Evolutionary conservation across 1,140 invertebrate genomes (phyloP).

Genomic region (Drosophila lacteicornis): DNA sequence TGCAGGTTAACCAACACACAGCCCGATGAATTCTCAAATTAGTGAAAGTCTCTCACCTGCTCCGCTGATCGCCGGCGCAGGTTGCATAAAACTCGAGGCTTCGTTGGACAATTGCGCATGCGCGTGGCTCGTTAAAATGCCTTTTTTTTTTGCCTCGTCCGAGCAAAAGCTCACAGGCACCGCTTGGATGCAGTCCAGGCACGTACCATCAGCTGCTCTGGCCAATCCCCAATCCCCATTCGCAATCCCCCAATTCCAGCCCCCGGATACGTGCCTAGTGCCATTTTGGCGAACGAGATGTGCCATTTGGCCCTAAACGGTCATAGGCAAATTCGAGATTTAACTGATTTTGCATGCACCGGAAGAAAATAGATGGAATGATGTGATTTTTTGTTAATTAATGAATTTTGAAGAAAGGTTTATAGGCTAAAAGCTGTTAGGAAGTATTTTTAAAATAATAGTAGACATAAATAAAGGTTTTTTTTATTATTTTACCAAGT

Average conservation of each 20-base stretch:
- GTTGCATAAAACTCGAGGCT: conserved; percentile 61
- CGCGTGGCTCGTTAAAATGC: conserved; percentile 77
- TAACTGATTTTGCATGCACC: conserved; percentile 16
- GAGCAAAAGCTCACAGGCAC: conserved; percentile 55
- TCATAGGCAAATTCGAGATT: conserved; percentile 37
- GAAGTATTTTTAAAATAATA: too few species aligned
- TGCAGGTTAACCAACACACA: conserved; percentile 45
- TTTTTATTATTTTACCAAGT: too few species aligned
- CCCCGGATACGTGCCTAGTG: conserved; percentile 38
- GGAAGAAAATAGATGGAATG: not conserved
- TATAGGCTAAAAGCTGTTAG: too few species aligned
- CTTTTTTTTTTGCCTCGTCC: conserved; percentile 20
- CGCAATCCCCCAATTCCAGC: not conserved
- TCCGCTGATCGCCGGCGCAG: conserved; percentile 15
- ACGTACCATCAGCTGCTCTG: conserved; percentile 39
- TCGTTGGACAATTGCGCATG: conserved; percentile 81
- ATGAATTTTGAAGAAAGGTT: too few species aligned
- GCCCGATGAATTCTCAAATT: conserved; percentile 76
- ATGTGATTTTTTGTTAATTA: too few species aligned
- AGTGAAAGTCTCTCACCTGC: conserved; percentile 69
- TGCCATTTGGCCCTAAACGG: conserved; percentile 74
- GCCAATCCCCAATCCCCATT: not conserved
- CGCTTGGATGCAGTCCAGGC: conserved; percentile 63
- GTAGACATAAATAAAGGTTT: too few species aligned
- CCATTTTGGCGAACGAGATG: conserved; percentile 31